Percentiles rank a stretch among this genome's conserved stretches.
phyloP scores from a whole-genome alignment of 2,888 invertebrate species.

The Parochlus steinenii region DNA sequence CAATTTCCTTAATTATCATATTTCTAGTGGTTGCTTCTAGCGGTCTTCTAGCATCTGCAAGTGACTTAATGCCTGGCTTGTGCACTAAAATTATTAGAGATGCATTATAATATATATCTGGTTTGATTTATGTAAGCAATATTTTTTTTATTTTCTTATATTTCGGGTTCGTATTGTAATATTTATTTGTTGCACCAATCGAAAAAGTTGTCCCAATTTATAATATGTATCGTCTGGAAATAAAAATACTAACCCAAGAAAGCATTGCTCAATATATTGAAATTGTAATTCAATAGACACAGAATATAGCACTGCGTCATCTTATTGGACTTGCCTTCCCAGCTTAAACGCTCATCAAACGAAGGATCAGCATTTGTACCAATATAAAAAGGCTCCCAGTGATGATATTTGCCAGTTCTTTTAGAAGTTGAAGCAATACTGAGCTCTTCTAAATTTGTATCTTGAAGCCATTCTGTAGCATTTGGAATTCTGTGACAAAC shows the following conservation, averaged over 20 bases:
- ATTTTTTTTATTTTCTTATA: too few relatives aligned
- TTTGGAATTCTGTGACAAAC: conserved; percentile 19
- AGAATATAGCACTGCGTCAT: conserved; percentile 84
- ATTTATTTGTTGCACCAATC: too few relatives aligned
- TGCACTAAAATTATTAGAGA: too few relatives aligned
- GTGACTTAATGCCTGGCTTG: conserved; percentile 71
- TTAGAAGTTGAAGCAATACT: conserved; percentile 66
- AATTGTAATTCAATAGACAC: conserved; percentile 76
- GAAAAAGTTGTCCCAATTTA: too few relatives aligned
- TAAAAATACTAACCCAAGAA: too few relatives aligned
- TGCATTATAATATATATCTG: too few relatives aligned
- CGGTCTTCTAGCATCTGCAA: conserved; percentile 49
- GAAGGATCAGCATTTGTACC: conserved; percentile 71
- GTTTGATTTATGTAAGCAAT: too few relatives aligned
- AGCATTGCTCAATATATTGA: conserved; percentile 74
- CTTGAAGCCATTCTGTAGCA: conserved; percentile 14
- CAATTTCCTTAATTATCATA: background rate
- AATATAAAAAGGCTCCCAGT: conserved; percentile 87
- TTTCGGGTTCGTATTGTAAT: too few relatives aligned
- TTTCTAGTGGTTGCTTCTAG: background rate
- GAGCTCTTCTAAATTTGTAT: conserved; percentile 21
- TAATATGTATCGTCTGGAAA: too few relatives aligned
- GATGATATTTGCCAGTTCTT: conserved; percentile 46
- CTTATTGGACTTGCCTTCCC: conserved; percentile 85
- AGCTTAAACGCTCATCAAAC: conserved; percentile 78